Evolutionary conservation across 2,888 invertebrate species (phyloP), one percentile per base, ranked within the genome.

Genomic region (Pyrrhia umbra): DNA sequence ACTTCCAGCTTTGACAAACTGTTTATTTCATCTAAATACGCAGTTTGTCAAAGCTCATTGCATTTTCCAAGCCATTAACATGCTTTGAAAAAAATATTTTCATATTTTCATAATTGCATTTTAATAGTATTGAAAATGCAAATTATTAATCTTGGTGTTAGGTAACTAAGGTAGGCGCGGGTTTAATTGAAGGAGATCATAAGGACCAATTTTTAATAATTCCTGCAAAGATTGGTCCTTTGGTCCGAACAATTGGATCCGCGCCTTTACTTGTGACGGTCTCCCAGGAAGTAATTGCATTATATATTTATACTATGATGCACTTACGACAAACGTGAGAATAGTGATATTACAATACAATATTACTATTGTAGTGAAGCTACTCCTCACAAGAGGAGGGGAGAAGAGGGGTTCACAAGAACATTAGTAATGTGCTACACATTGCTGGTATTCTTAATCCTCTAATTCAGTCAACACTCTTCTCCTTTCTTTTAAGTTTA

Each of bases 51-150:
- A 8, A 30, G 30, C 30, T 30, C 13, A 2, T 30, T 30, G 30
- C 13, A 30, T 30, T 13, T 30, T 30, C 30, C 30, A 30, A 13
- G 30, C 30, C 13, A 8, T 34, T 25, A 57, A 20, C 25, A 39
- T 57, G 56, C 15, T 20, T 20, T 55, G 54, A 55, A 30, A 30
- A 55, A 30, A 54, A 30, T 21, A 55, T 5, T 0, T 15, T 16
- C 27, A 20, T 13, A 30, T 55, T 30, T 54, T 55, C 13, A 30
- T 34, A 13, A 16, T n/a, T 56, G 15, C 57, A 15, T 57, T 25
- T 15, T 57, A 57, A n/a, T 15, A 6, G 0, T 4, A 15, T 25
- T 1, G 0, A 1, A 18, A 25, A 39, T 18, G 8, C 23, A 10
- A 18, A 3, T 2, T 0, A n/a, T 18, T 4, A 10, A n/a, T 25